Base-by-base conservation (phyloP, 2,797 vertebrate species). In the Ataeniobius toweri region DNA sequence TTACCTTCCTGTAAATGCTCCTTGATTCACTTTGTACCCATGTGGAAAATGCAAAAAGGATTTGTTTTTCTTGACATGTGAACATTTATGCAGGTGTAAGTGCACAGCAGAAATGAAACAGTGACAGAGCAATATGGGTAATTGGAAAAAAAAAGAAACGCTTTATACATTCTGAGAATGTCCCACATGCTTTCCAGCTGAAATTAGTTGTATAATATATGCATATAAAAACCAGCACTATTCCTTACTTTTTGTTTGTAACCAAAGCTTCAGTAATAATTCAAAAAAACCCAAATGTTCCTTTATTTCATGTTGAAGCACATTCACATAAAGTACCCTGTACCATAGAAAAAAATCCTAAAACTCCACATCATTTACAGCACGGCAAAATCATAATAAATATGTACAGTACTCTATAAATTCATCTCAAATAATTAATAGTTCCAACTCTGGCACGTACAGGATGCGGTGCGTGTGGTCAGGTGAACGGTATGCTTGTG, bases 331-430 rank as follows among this genome's bases (percentile, higher is more conserved):
- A 82, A 85, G 78, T 85, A 89, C 86, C 92, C 87, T 77, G 86
- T 88, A 78, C 92, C 87, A 93, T 93, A 94, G 85, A 94, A 94
- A 94, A 94, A 94, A 91, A 89, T 81, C 87, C 87, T 88, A 87
- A 91, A 92, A 94, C 88, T 82, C 85, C 86, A 88, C 91, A 86
- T 89, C 78, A 91, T 94, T 90, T 93, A 93, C 85, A 94, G 86
- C 94, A 95, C 93, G 77, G 94, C 94, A 95, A 93, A 76, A 91
- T 81, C 85, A 87, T 90, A 90, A 93, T 89, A 94, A 91, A 94
- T 96, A 96, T 96, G 82, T 96, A 95, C 94, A 96, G 46, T 77
- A 86, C 88, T 92, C 91, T 91, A 95, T 92, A 93, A 94, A 94
- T 94, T 71, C 75, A 90, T 91, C 80, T 92, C 81, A 91, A 93